phyloP scores from a whole-genome alignment of 2,888 invertebrate genomes.

The Scrobipalpa costella region DNA sequence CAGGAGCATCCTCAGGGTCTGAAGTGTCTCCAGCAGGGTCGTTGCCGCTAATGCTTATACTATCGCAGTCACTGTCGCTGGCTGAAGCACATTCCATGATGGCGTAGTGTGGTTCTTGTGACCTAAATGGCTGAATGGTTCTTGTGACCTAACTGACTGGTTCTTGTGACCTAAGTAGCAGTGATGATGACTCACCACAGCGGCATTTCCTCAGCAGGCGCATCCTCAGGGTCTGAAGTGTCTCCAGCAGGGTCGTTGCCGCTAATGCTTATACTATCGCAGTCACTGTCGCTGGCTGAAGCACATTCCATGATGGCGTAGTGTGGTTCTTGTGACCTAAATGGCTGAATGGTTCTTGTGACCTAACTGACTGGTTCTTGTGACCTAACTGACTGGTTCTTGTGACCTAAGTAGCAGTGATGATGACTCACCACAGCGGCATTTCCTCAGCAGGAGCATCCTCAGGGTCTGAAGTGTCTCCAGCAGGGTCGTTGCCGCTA shows the following conservation, averaged over 20 bases:
- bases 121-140: too few relatives aligned
- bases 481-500: conserved; percentile 46
- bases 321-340: too few relatives aligned
- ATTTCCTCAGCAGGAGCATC: conserved; percentile 57
- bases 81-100: conserved; percentile 65
- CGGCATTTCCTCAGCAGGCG: conserved; percentile 55
- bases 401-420: neutral
- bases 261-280: conserved; percentile 67
- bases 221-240: conserved; percentile 58
- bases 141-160: too few relatives aligned
- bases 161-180: too few relatives aligned
- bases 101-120: too few relatives aligned
- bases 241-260: conserved; percentile 60
- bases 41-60: conserved; percentile 66
- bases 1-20: conserved; percentile 60
- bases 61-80: conserved; percentile 67
- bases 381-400: neutral
- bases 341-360: too few relatives aligned
- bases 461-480: conserved; percentile 55
- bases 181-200: conserved; percentile 57
- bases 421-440: conserved; percentile 56
- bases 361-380: neutral
- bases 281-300: conserved; percentile 65
- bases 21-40: conserved; percentile 54
- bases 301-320: conserved; percentile 59